Evolutionary conservation across 1,140 invertebrate species (phyloP), one percentile per base, ranked within the genome.

Genomic region (Euwallacea similis): DNA sequence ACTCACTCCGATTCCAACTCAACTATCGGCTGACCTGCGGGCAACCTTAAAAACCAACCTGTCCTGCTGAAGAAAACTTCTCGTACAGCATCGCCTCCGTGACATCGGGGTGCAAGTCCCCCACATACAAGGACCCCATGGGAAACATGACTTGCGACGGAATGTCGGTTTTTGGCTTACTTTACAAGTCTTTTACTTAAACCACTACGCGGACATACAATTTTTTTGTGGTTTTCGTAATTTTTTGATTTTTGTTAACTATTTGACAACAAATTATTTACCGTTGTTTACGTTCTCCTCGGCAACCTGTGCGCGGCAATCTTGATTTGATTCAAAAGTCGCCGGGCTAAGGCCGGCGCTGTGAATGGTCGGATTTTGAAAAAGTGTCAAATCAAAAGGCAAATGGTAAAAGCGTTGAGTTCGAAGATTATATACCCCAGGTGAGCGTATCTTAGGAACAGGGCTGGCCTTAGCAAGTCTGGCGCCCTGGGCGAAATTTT

Each of bases 51-150:
- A 13, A 58, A 63, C 60, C 54, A n/a, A 90, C 77, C 70, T 96
- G 96, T 71, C 98, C 98, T 80, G 95, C 95, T 73, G 93, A 91
- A 65, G 95, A 98, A 85, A 99, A 99, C 85, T 99, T 99, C 81
- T 99, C 97, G 84, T 99, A 99, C 77, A 99, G 90, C 91, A 97
- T 95, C 75, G 97, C 96, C 85, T 99, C 98, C 72, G 96, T 99
- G 69, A 99, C 96, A 83, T 99, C 97, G 42, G 92, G 90, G 84
- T 99, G 95, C 66, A 99, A 86, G 86, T 99, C 98, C 74, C 98
- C 98, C 76, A 99, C 98, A 83, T 99, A 99, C 69, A 99, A 87
- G 55, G 97, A 98, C 76, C 97, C 97, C 90, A 97, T 94, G 8
- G 92, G 92, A 79, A 93, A 93, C 46, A 75, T 71, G 82, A 90